Conservation (phyloP, 2,113 vertebrate genomes). For the Macroglossus sobrinus region DNA sequence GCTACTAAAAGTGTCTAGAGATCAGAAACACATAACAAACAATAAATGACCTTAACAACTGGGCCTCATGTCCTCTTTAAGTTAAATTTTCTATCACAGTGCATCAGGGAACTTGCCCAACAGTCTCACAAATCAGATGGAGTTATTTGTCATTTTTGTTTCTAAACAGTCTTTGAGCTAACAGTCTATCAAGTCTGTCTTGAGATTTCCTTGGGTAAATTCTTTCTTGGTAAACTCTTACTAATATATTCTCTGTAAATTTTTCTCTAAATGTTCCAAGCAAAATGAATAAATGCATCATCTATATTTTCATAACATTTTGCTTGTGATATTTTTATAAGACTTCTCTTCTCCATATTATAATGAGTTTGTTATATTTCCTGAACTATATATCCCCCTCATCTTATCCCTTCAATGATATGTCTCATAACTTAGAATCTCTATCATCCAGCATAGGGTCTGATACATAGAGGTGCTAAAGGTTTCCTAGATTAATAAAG, state of each 20-base stretch:
- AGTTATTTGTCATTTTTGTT: not conserved
- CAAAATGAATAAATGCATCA: not conserved
- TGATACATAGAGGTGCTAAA: not conserved
- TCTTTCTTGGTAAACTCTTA: constrained; percentile 16
- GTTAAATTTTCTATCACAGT: not conserved
- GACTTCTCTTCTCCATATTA: not conserved
- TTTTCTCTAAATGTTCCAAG: not conserved
- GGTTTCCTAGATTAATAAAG: not conserved
- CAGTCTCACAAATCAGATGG: not conserved
- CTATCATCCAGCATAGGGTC: not conserved
- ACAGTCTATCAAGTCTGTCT: not conserved
- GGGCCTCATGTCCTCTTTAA: not conserved
- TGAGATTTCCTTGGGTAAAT: not conserved
- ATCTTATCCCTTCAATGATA: not conserved
- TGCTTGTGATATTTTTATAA: not conserved
- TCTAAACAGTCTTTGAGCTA: not conserved
- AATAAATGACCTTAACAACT: not conserved
- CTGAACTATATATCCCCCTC: not conserved
- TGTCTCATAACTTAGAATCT: not conserved
- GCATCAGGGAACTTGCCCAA: not conserved
- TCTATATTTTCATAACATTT: not conserved
- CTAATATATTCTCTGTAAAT: not conserved
- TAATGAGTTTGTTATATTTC: not conserved
- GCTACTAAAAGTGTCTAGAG: not conserved
- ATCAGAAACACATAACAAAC: not conserved